Evolutionary conservation across 2,888 invertebrate genomes (phyloP).

Genomic region (Heliconius sara): DNA sequence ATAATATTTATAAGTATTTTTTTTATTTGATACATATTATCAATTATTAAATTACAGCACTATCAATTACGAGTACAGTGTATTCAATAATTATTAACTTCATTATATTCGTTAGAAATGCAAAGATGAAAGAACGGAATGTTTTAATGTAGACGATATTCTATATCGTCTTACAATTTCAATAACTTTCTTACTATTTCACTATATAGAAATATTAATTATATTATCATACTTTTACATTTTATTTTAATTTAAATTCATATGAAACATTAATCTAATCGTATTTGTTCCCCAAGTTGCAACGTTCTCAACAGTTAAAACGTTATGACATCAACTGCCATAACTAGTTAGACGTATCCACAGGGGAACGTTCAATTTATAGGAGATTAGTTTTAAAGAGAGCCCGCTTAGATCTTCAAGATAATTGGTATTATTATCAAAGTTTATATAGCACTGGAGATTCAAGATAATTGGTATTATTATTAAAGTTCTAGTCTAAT

Average conservation of each 20-base stretch:
- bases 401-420: conserved; percentile 15
- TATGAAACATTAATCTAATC: conserved; percentile 12
- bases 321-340: conserved; percentile 34
- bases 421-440: conserved; percentile 16
- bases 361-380: conserved; percentile 29
- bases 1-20: no score
- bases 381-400: conserved; percentile 33
- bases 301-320: conserved; percentile 27
- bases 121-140: background rate
- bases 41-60: background rate
- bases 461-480: conserved; percentile 17
- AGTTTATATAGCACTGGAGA: background rate
- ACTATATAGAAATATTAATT: background rate
- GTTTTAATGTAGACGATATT: background rate
- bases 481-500: background rate
- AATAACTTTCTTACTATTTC: background rate
- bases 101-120: background rate
- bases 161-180: background rate
- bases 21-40: no score
- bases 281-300: conserved; percentile 20
- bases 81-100: background rate
- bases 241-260: background rate
- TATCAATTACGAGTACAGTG: background rate
- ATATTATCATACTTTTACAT: background rate
- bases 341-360: conserved; percentile 28